Conservation (phyloP, 2,888 invertebrate species). For the Coenonympha arcania region DNA sequence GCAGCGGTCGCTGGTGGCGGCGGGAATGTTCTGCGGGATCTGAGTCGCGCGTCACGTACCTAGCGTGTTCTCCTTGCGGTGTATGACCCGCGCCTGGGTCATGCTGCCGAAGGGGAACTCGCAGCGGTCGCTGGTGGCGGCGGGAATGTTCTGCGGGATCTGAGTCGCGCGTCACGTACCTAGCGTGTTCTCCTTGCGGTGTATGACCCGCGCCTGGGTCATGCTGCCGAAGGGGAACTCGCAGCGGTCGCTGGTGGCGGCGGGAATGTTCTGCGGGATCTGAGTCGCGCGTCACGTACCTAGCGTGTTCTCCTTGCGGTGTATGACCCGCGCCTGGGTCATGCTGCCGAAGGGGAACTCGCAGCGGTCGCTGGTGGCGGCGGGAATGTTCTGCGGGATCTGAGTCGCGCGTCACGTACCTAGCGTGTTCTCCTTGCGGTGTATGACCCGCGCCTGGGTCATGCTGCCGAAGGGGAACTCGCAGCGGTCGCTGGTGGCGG, state of each 20-base stretch:
- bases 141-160: conserved; percentile 74
- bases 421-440: conserved; percentile 78
- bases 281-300: too few species aligned
- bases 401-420: too few species aligned
- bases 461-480: conserved; percentile 92
- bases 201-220: conserved; percentile 90
- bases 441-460: conserved; percentile 91
- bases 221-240: too few species aligned
- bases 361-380: conserved; percentile 74
- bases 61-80: too few species aligned
- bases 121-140: too few species aligned
- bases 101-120: too few species aligned
- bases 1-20: too few species aligned
- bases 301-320: conserved; percentile 78
- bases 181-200: too few species aligned
- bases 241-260: too few species aligned
- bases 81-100: conserved; percentile 90
- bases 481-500: conserved; percentile 74
- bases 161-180: too few species aligned
- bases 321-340: conserved; percentile 91
- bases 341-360: conserved; percentile 92
- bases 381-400: conserved; percentile 52
- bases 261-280: conserved; percentile 74
- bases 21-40: too few species aligned
- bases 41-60: too few species aligned